These are phyloP conservation scores for Glyphotaelius pellucidus DNA, from an alignment of 2,888 invertebrate species.

Conservation along the genomic window DNA sequence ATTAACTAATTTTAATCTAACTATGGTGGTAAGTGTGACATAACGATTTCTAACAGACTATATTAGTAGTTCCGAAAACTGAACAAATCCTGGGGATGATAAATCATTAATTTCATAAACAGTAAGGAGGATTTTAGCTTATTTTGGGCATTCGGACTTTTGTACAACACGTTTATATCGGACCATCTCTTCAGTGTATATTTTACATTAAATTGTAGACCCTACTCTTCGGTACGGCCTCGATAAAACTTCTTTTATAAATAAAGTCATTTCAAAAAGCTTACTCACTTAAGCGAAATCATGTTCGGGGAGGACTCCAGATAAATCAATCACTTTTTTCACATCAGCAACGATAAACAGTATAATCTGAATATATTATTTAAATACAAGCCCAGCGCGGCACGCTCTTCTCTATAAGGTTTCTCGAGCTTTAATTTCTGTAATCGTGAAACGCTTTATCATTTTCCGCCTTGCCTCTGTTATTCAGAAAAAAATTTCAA, in stretches of 20 bases:
- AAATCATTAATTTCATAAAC: too few relatives aligned
- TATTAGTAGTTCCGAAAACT: too few relatives aligned
- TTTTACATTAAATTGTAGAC: not conserved
- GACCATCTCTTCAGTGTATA: not conserved
- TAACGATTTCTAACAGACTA: too few relatives aligned
- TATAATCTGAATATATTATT: slow-evolving; percentile 11
- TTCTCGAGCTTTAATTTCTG: not conserved
- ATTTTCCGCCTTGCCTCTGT: slow-evolving; percentile 32
- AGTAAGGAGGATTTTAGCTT: too few relatives aligned
- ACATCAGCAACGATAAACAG: slow-evolving; percentile 2
- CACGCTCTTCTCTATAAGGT: not conserved
- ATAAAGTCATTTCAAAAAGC: not conserved
- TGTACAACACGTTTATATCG: not conserved
- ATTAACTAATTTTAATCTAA: too few relatives aligned
- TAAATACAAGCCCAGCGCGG: not conserved
- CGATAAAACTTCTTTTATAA: not conserved
- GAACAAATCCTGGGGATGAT: too few relatives aligned
- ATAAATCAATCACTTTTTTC: not conserved
- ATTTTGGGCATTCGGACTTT: too few relatives aligned
- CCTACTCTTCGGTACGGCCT: not conserved
- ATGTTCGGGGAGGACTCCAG: not conserved
- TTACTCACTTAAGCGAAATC: not conserved
- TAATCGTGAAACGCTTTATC: slow-evolving; percentile 11
- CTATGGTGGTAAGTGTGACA: too few relatives aligned
- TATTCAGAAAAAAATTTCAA: not conserved